Evolutionary conservation across 2,888 invertebrate species (phyloP).

Genomic region (Acleris laterana): DNA sequence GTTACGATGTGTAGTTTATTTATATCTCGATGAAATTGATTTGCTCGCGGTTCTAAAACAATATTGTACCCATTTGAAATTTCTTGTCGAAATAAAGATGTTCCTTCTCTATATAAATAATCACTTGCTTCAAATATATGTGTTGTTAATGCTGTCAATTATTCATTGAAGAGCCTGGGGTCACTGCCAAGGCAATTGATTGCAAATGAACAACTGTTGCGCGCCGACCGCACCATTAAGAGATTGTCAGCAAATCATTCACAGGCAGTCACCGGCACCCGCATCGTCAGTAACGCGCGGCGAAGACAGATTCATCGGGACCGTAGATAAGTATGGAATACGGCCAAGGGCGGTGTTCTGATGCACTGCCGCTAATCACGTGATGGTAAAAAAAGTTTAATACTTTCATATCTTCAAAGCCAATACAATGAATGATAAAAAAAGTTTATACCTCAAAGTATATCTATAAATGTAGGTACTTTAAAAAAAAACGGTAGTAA

Average conservation of each 20-base stretch:
- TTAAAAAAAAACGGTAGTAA: too few species aligned
- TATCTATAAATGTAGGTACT: too few species aligned
- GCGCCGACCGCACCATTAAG: neutral
- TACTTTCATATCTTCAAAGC: neutral
- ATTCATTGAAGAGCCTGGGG: too few species aligned
- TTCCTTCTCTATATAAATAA: neutral
- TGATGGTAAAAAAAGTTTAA: neutral
- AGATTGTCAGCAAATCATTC: conserved; percentile 4
- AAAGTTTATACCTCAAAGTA: too few species aligned
- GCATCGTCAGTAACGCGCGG: conserved; percentile 45
- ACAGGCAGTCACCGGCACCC: conserved; percentile 44
- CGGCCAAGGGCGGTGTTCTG: conserved; percentile 62
- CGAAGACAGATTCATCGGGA: conserved; percentile 36
- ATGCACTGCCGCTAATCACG: conserved; percentile 36
- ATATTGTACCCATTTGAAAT: conserved; percentile 2
- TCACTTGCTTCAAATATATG: neutral
- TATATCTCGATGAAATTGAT: conserved; percentile 15
- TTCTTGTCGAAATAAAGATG: conserved; percentile 19
- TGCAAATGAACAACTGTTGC: neutral
- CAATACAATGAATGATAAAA: too few species aligned
- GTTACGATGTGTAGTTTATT: conserved; percentile 12
- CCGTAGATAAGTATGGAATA: conserved; percentile 56
- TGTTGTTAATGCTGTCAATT: too few species aligned
- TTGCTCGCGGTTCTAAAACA: conserved; percentile 12
- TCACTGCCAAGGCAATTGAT: too few species aligned